phyloP scores from a whole-genome alignment of 2,797 vertebrate species.

The Tokudaia muenninki region DNA sequence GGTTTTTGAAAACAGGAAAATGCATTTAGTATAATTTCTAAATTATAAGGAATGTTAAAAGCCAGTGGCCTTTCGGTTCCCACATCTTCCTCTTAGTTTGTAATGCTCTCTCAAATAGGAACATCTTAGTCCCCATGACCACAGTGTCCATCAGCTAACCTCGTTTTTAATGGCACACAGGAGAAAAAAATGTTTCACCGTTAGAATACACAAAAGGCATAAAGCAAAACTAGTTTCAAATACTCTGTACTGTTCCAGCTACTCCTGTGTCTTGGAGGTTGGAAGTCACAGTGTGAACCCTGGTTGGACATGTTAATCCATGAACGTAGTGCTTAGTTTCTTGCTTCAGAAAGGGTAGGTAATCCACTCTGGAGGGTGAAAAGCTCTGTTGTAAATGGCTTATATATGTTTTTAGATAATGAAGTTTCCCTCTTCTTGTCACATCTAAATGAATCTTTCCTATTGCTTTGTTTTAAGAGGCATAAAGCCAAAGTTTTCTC shows the following conservation, averaged over 20 bases:
- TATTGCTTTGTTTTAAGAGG: slow-evolving; percentile 4
- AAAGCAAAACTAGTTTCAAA: neutral
- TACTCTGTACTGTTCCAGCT: neutral
- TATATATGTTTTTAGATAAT: slow-evolving; percentile 31
- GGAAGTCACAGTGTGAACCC: neutral
- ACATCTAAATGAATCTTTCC: slow-evolving; percentile 48
- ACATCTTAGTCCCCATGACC: neutral
- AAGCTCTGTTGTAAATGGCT: neutral
- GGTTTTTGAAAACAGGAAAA: slow-evolving; percentile 35
- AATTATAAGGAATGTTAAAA: slow-evolving; percentile 58
- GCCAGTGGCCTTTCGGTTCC: slow-evolving; percentile 2
- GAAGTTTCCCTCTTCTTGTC: neutral
- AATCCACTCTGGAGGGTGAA: neutral
- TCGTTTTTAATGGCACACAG: neutral
- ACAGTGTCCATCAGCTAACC: neutral
- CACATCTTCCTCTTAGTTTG: slow-evolving; percentile 49
- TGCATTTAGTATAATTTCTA: slow-evolving; percentile 55
- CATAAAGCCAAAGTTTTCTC: neutral
- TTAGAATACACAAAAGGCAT: neutral
- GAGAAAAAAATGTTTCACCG: slow-evolving; percentile 10
- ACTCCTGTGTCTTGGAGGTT: neutral
- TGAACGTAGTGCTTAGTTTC: neutral
- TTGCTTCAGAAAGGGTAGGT: neutral
- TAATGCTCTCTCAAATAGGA: slow-evolving; percentile 28
- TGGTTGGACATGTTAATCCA: neutral